Evolutionary conservation across 2,888 invertebrate species (phyloP).

Genomic region (Amiota communis): DNA sequence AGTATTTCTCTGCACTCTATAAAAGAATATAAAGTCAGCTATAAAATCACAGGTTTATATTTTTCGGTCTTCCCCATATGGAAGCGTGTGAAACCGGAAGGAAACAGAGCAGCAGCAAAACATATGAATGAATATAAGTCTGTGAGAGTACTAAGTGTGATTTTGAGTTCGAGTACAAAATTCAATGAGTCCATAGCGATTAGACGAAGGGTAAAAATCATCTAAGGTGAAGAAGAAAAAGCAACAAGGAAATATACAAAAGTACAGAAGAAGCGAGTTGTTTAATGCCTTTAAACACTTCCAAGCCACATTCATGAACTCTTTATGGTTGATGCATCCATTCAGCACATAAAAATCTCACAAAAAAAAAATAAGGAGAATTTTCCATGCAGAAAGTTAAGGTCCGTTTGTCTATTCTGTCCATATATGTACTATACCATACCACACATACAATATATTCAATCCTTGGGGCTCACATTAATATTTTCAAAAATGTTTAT

Average conservation of each 20-base stretch:
- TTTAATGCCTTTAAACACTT: constrained; percentile 21
- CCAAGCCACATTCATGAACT: background rate
- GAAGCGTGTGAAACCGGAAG: background rate
- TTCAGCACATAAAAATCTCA: too few species aligned
- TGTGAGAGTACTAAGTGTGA: background rate
- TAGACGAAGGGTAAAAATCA: background rate
- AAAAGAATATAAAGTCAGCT: constrained; percentile 54
- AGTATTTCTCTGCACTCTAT: constrained; percentile 6
- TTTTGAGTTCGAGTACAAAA: constrained; percentile 11
- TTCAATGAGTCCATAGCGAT: background rate
- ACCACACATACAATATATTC: too few species aligned
- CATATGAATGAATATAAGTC: too few species aligned
- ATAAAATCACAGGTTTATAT: constrained; percentile 64
- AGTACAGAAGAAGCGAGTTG: background rate
- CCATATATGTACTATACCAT: too few species aligned
- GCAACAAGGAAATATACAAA: too few species aligned
- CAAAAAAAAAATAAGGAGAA: too few species aligned
- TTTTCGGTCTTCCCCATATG: constrained; percentile 34
- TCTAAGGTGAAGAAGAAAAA: too few species aligned
- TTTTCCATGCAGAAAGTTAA: too few species aligned
- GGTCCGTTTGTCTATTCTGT: too few species aligned
- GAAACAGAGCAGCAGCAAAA: background rate
- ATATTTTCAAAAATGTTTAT: background rate
- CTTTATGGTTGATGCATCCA: background rate
- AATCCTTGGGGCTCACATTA: too few species aligned